A percentile compares a stretch with the other conserved stretches of the same genome.
phyloP scores from a whole-genome alignment of 2,797 vertebrate genomes.

The Acanthopagrus latus region DNA sequence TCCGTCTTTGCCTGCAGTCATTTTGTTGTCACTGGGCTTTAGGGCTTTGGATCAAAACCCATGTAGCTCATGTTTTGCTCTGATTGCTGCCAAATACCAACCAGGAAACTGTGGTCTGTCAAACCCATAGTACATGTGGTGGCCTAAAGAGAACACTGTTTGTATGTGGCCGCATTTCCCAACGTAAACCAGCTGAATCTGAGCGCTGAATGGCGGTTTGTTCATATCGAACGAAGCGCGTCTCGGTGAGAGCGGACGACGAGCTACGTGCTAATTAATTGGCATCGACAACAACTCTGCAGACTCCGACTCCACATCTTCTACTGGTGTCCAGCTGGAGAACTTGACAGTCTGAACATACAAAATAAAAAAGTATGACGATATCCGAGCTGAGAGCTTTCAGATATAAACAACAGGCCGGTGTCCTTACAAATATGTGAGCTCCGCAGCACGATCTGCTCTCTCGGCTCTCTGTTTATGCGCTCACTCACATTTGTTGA shows the following conservation, averaged over 20 bases:
- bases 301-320: slow-evolving; percentile 12
- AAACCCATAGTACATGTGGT: slow-evolving; percentile 54
- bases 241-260: slow-evolving; percentile 20
- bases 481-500: slow-evolving; percentile 69
- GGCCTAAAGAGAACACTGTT: slow-evolving; percentile 44
- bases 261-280: slow-evolving; percentile 43
- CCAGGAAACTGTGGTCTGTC: slow-evolving; percentile 74
- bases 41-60: slow-evolving; percentile 55
- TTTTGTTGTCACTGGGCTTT: slow-evolving; percentile 67
- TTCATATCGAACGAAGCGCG: background rate
- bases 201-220: slow-evolving; percentile 35
- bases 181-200: slow-evolving; percentile 44
- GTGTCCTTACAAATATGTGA: slow-evolving; percentile 31
- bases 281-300: slow-evolving; percentile 18
- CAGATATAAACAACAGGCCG: slow-evolving; percentile 60
- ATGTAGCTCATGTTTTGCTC: slow-evolving; percentile 54
- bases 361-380: slow-evolving; percentile 44
- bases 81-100: slow-evolving; percentile 66
- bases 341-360: slow-evolving; percentile 37
- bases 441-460: slow-evolving; percentile 30
- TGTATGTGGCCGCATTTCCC: slow-evolving; percentile 47
- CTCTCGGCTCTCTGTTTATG: slow-evolving; percentile 64
- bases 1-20: slow-evolving; percentile 55
- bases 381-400: slow-evolving; percentile 41
- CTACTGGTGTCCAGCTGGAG: slow-evolving; percentile 31